These are phyloP conservation scores for Drosophila azteca DNA, from an alignment of 1,140 invertebrate genomes.

Conservation along the genomic window DNA sequence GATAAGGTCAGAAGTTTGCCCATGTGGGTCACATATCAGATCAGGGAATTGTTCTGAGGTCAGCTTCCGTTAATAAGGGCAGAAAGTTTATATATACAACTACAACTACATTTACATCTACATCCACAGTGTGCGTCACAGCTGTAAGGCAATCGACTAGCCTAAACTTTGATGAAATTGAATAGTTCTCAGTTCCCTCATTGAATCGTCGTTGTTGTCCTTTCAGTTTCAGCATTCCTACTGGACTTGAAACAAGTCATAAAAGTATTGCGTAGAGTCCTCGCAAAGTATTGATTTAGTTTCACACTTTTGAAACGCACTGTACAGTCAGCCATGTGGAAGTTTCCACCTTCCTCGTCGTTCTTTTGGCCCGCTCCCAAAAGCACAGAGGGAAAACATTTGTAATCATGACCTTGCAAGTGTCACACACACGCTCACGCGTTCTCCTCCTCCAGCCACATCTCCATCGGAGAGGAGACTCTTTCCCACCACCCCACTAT, in stretches of 20 bases:
- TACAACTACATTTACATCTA: constrained; percentile 8
- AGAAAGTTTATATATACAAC: constrained; percentile 15
- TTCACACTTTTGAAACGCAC: background rate
- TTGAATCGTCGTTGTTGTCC: too few relatives aligned
- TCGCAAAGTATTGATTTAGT: too few relatives aligned
- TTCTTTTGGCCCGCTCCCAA: constrained; percentile 43
- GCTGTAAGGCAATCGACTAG: background rate
- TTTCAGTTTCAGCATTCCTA: too few relatives aligned
- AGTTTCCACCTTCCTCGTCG: constrained; percentile 10
- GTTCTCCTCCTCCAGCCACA: background rate
- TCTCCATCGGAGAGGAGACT: background rate
- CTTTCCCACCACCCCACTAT: background rate
- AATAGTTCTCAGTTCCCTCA: background rate
- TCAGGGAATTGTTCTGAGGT: constrained; percentile 44
- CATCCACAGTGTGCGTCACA: background rate
- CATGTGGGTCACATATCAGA: constrained; percentile 32
- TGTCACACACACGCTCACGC: constrained; percentile 10
- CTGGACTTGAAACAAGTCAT: too few relatives aligned
- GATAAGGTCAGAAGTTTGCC: constrained; percentile 42
- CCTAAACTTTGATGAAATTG: too few relatives aligned
- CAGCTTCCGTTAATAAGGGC: constrained; percentile 33
- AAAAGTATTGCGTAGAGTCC: too few relatives aligned
- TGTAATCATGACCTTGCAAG: constrained; percentile 46
- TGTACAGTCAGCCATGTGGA: constrained; percentile 8
- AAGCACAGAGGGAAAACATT: constrained; percentile 15